phyloP scores from a whole-genome alignment of 2,888 invertebrate genomes.

The Isotomurus palustris region DNA sequence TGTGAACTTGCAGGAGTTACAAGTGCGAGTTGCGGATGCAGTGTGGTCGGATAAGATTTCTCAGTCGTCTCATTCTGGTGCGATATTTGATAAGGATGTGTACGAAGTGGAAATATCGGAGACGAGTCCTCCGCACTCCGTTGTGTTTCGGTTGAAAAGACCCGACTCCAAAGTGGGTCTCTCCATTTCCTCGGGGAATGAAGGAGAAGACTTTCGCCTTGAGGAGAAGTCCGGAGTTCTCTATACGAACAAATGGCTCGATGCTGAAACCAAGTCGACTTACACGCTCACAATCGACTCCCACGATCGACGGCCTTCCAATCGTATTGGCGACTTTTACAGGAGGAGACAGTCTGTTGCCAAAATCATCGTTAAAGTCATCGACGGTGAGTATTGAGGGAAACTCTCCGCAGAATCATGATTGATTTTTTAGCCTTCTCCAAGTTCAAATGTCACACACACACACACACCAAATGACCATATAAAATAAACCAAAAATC shows the following conservation, averaged over 20 bases:
- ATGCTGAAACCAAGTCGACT: constrained; percentile 76
- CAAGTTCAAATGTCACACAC: too few species aligned
- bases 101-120: constrained; percentile 85
- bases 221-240: constrained; percentile 85
- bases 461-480: too few species aligned
- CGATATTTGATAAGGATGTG: constrained; percentile 77
- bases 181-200: constrained; percentile 86
- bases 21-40: constrained; percentile 72
- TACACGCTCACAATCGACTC: constrained; percentile 86
- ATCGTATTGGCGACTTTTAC: constrained; percentile 51
- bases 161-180: constrained; percentile 79
- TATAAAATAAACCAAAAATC: too few species aligned
- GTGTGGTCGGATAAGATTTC: constrained; percentile 36
- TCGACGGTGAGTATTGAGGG: constrained; percentile 75
- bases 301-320: constrained; percentile 71
- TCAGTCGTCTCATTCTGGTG: constrained; percentile 26
- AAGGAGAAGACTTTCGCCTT: constrained; percentile 79
- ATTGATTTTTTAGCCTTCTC: too few species aligned
- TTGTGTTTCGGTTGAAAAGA: constrained; percentile 79
- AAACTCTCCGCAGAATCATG: too few species aligned
- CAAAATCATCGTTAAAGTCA: constrained; percentile 79
- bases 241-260: constrained; percentile 73
- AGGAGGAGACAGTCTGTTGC: constrained; percentile 81
- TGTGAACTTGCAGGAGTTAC: constrained; percentile 67
- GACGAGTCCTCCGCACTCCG: constrained; percentile 75